Base-by-base conservation (phyloP, 2,113 vertebrate species). In the Nibea coibor region DNA sequence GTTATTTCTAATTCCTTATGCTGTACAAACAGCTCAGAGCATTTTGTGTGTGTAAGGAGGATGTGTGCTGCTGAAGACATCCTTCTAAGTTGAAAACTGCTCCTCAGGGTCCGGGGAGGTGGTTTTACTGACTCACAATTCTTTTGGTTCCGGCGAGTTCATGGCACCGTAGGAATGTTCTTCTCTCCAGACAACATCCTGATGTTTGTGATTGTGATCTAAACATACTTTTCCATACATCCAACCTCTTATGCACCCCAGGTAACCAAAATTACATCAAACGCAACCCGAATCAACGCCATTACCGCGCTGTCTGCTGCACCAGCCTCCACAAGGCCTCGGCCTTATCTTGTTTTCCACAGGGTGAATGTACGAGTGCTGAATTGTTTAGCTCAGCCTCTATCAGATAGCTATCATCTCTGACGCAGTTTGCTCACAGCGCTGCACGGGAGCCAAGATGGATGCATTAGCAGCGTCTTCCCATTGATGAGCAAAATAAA, bases 401-500 rank as follows among this genome's bases (percentile, higher is more conserved):
- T 64, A 47, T 56, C 77, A 76, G 90, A 88, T 88, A 80, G 58
- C 58, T 7, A 87, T 93, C 85, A 19, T 53, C 59, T 83, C 45
- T 35, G 74, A 56, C 26, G 22, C 35, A 63, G 5, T 72, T 78
- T 48, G 80, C 87, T 78, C 9, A 66, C 78, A 81, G 82, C 81
- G 11, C 56, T 63, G 65, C 76, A 42, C 26, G 0, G 54, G 50
- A 71, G 72, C 65, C 51, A 80, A 79, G 82, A 86, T 83, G 78
- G 85, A 88, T 78, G 82, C 84, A 63, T 78, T 66, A 75, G 72
- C 64, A 22, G 68, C 50, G 11, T 61, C 72, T 82, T 75, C 76
- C 72, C 82, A 85, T 77, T 71, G 85, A 93, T 78, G 84, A 93
- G 84, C 58, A 1, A 87, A 90, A 90, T 84, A 89, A 88, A 89